Conservation (phyloP, 2,113 vertebrate species). For the Nycticorax nycticorax region DNA sequence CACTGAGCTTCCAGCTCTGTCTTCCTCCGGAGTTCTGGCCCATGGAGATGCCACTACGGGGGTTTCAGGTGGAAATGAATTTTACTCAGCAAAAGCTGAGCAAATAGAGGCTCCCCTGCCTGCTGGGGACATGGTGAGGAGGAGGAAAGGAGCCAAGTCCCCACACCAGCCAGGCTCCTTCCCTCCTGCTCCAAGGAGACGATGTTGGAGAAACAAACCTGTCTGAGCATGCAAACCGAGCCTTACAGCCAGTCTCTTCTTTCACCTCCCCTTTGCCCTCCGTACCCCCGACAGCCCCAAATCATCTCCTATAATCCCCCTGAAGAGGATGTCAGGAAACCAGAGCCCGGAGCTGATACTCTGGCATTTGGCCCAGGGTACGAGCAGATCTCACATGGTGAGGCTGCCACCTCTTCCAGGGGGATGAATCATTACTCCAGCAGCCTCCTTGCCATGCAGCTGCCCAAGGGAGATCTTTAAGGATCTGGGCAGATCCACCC, state of each 20-base stretch:
- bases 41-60: accelerated
- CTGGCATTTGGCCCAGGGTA: neutral
- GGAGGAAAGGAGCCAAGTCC: neutral
- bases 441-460: neutral
- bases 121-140: neutral
- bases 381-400: neutral
- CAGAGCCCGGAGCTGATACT: neutral
- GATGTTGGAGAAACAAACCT: neutral
- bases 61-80: neutral
- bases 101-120: neutral
- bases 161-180: neutral
- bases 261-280: neutral
- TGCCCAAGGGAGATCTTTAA: slow-evolving; percentile 1
- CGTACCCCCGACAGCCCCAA: neutral
- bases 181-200: neutral
- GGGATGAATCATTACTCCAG: neutral
- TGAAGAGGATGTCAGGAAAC: neutral
- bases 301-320: neutral
- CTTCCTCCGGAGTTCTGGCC: neutral
- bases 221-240: neutral
- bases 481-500: slow-evolving; percentile 2
- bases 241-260: neutral
- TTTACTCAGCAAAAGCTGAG: neutral
- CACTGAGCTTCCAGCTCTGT: neutral
- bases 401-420: neutral